Percentiles rank a stretch among this genome's conserved stretches.
Evolutionary conservation across 2,113 vertebrate species (phyloP).

Genomic region (Hemichromis elongatus): DNA sequence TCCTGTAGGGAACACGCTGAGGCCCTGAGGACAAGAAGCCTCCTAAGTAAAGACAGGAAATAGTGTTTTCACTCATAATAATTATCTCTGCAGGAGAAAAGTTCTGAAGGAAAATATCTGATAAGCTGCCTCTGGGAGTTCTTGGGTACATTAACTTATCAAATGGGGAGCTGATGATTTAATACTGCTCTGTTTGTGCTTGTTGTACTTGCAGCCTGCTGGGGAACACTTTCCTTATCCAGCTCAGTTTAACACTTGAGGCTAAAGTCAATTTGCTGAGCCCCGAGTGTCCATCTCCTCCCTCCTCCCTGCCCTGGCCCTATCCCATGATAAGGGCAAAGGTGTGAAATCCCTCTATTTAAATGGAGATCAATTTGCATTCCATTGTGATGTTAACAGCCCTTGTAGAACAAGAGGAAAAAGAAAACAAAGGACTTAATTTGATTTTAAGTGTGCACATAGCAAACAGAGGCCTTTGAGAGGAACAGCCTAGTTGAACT

Average conservation of each 20-base stretch:
- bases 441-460: slow-evolving; percentile 39
- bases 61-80: background rate
- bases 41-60: background rate
- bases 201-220: background rate
- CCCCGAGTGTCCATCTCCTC: slow-evolving; percentile 28
- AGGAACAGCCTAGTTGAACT: background rate
- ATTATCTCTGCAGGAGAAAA: background rate
- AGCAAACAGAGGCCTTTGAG: slow-evolving; percentile 15
- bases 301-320: background rate
- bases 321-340: background rate
- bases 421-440: slow-evolving; percentile 39
- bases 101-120: background rate
- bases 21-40: background rate
- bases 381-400: slow-evolving; percentile 58
- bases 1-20: background rate
- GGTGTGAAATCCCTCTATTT: slow-evolving; percentile 47
- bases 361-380: slow-evolving; percentile 49
- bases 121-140: background rate
- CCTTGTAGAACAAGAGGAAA: background rate
- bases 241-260: slow-evolving; percentile 17
- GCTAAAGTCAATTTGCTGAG: slow-evolving; percentile 34
- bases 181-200: slow-evolving; percentile 1
- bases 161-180: background rate
- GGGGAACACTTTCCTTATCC: slow-evolving; percentile 12
- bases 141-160: background rate